Base-by-base conservation (phyloP, 2,113 vertebrate genomes). In the Pseudorhombus dupliciocellatus region DNA sequence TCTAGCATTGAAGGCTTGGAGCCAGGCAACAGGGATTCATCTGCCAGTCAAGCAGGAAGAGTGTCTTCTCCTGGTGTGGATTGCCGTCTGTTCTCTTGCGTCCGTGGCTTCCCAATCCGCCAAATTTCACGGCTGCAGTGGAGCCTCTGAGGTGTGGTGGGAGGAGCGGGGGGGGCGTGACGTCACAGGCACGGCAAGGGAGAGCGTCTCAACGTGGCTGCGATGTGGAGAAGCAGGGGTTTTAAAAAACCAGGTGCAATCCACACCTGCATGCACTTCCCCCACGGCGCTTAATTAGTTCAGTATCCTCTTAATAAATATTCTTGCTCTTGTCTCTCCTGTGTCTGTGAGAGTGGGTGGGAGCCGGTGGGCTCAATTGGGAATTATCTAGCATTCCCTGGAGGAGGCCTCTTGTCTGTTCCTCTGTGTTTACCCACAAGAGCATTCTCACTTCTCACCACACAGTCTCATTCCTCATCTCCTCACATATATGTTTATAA, bases 241-340 rank as follows among this genome's bases (percentile, higher is more conserved):
- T 86, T 76, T 14, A 21, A 64, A 64, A 84, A 75, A 81, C 80
- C 91, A 94, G 93, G 90, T 94, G 93, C 86, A 84, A 73, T 59
- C 72, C 75, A 90, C 93, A 94, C 92, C 92, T 94, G 93, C 70
- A 22, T 52, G 73, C 71, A 11, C 77, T 77, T 53, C 74, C 76
- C 89, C 90, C 82, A 88, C 88, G 84, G 83, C 53, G 44, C 75
- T 84, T 93, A 92, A 93, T 93, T 94, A 91, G 92, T 91, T 92
- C 77, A 80, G 68, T 79, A 77, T 90, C 84, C 76, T 81, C 62
- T 84, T 92, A 91, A 93, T 94, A 88, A 93, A 93, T 91, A 89
- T 92, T 86, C 76, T 84, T 66, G 1, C 69, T 84, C 77, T 56
- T 75, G 77, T 80, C 58, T 83, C n/a, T 54, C 21, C 42, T 83